Evolutionary conservation across 2,797 vertebrate genomes (phyloP).

Genomic region (Cryptoprocta ferox): DNA sequence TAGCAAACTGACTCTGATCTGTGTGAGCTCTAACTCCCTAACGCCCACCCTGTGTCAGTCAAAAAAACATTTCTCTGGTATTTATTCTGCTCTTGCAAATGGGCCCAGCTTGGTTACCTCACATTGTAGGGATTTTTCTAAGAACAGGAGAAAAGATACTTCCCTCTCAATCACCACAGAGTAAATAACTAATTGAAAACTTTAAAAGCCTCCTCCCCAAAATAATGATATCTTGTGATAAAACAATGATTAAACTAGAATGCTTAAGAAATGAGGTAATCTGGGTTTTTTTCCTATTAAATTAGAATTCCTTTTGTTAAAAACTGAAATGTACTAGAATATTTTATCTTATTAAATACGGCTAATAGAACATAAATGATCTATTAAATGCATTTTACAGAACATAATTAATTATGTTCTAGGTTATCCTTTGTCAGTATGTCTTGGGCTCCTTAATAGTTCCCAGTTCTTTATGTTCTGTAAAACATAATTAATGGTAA

Average conservation of each 20-base stretch:
- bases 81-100: neutral
- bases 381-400: neutral
- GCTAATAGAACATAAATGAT: neutral
- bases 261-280: neutral
- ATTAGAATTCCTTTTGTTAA: constrained; percentile 42
- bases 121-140: neutral
- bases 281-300: neutral
- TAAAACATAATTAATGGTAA: neutral
- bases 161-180: neutral
- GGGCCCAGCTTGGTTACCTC: neutral
- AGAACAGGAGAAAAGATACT: constrained; percentile 12
- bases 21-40: neutral
- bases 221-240: constrained; percentile 22
- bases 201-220: neutral
- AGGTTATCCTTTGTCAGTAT: too few species aligned
- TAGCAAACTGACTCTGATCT: neutral
- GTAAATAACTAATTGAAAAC: constrained; percentile 24
- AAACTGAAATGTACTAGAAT: constrained; percentile 19
- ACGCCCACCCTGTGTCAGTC: neutral
- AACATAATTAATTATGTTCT: too few species aligned
- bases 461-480: too few species aligned
- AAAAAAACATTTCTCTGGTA: neutral
- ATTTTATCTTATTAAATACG: constrained; percentile 29
- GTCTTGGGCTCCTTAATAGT: too few species aligned
- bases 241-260: constrained; percentile 47